A percentile compares a stretch with the other conserved stretches of the same genome.
phyloP scores from a whole-genome alignment of 2,113 vertebrate genomes.

The Motacilla tschutschensis region DNA sequence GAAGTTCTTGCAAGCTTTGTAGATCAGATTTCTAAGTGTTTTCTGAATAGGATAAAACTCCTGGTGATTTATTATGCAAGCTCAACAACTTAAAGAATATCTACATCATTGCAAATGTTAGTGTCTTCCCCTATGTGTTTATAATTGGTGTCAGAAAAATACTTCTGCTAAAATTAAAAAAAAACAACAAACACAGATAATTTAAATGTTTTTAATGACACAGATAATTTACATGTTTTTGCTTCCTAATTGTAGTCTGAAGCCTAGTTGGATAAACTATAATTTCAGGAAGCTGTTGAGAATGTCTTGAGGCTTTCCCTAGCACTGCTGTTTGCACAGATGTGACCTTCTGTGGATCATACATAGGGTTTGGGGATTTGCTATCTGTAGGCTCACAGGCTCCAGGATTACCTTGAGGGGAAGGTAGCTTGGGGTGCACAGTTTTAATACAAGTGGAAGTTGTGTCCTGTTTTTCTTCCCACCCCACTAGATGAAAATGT shows the following conservation, averaged over 20 bases:
- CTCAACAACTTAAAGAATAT: neutral
- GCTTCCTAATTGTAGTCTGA: neutral
- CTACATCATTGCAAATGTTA: neutral
- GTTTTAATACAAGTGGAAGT: neutral
- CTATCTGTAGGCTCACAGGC: neutral
- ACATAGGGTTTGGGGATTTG: fast-evolving
- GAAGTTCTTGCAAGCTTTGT: neutral
- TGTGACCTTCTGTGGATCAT: neutral
- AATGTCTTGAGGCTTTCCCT: neutral
- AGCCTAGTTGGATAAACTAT: neutral
- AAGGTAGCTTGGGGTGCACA: fast-evolving
- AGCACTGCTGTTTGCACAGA: neutral
- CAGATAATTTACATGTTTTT: neutral
- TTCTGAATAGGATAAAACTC: neutral
- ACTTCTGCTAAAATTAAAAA: neutral
- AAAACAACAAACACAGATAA: neutral
- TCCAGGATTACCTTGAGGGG: neutral
- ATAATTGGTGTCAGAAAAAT: neutral
- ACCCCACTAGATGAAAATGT: neutral
- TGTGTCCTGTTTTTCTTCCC: neutral
- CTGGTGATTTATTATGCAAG: neutral
- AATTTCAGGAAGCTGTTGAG: neutral
- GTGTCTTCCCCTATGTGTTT: neutral
- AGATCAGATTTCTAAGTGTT: conserved; percentile 8
- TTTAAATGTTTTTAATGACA: neutral